Percentiles rank a stretch among this genome's conserved stretches.
These are phyloP conservation scores for Psittacula derbiana DNA, from an alignment of 2,797 vertebrate species.

Conservation along the genomic window DNA sequence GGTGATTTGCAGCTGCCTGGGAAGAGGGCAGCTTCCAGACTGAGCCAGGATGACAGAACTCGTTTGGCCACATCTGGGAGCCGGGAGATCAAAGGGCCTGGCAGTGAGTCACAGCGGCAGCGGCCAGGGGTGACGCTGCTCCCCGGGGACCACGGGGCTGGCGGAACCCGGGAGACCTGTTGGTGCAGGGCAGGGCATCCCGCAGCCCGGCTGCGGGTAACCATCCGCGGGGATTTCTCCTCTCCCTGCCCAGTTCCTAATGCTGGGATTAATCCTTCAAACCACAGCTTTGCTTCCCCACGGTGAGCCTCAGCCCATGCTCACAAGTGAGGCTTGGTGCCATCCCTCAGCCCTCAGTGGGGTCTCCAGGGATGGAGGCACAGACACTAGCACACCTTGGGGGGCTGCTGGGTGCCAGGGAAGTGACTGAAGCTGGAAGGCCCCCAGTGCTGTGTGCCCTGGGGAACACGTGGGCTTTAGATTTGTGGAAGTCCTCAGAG, in stretches of 20 bases:
- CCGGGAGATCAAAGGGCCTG: slow-evolving; percentile 30
- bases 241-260: background rate
- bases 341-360: background rate
- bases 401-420: background rate
- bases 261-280: background rate
- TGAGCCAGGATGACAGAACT: background rate
- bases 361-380: background rate
- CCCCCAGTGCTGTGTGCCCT: background rate
- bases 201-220: background rate
- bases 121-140: slow-evolving; percentile 14
- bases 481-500: background rate
- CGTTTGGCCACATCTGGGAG: background rate
- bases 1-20: slow-evolving; percentile 28
- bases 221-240: background rate
- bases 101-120: slow-evolving; percentile 29
- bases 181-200: slow-evolving; percentile 32
- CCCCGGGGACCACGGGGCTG: background rate
- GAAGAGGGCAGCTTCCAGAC: slow-evolving; percentile 34
- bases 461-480: fast-evolving
- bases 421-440: background rate
- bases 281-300: background rate
- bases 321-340: background rate
- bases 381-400: fast-evolving
- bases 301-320: background rate
- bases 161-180: slow-evolving; percentile 44